Percentiles rank a stretch among this genome's conserved stretches.
These are phyloP conservation scores for Clivina fossor DNA, from an alignment of 2,888 invertebrate genomes.

Conservation along the genomic window DNA sequence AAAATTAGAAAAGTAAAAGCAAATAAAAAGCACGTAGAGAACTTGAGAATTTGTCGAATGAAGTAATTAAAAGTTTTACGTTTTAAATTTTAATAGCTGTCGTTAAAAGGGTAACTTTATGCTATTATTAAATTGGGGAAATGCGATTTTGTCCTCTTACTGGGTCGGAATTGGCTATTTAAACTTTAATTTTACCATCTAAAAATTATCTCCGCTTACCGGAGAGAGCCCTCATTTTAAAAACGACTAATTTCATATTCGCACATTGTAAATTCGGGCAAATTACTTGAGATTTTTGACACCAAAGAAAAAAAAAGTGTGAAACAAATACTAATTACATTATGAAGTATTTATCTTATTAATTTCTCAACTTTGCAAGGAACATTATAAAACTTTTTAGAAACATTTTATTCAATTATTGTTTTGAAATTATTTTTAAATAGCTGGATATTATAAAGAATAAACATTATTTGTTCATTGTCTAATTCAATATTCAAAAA, in stretches of 20 bases:
- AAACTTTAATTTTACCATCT: conserved; percentile 27
- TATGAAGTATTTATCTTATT: no score
- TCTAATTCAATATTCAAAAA: no score
- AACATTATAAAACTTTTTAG: no score
- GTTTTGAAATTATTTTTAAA: no score
- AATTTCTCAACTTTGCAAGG: no score
- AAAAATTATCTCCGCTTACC: conserved; percentile 20
- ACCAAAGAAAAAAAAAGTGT: no score
- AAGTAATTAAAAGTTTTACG: conserved; percentile 29
- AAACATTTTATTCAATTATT: no score
- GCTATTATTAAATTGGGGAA: conserved; percentile 29
- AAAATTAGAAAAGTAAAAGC: conserved; percentile 20
- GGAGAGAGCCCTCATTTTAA: no score
- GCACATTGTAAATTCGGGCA: conserved; percentile 25
- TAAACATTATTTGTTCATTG: no score
- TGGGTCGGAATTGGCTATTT: conserved; percentile 20
- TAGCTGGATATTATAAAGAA: no score
- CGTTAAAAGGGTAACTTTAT: conserved; percentile 25
- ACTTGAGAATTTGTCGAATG: conserved; percentile 27
- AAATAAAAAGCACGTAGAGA: conserved; percentile 18
- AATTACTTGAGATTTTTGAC: no score
- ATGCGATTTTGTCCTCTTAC: conserved; percentile 27
- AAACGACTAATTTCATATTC: conserved; percentile 24
- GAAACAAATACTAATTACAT: no score
- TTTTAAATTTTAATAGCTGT: conserved; percentile 25